Evolutionary conservation across 2,888 invertebrate species (phyloP).

Genomic region (Strigamia transsilvanica): DNA sequence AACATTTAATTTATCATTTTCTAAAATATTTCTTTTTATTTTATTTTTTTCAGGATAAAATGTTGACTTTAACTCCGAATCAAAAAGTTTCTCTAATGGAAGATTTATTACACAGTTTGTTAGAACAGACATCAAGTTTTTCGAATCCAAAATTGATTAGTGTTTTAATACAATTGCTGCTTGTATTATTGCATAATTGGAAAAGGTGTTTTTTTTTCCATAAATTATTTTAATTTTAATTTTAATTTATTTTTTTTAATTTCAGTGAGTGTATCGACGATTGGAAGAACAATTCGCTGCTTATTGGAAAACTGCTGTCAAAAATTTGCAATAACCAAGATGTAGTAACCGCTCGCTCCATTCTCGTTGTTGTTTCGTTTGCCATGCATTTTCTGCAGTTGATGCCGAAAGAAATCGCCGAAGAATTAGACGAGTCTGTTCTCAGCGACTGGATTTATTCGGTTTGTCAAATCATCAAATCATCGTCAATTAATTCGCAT

Average conservation of each 20-base stretch:
- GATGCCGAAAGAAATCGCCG: neutral
- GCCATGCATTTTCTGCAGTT: conserved; percentile 42
- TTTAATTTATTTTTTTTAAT: neutral
- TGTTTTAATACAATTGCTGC: neutral
- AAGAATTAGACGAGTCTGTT: conserved; percentile 21
- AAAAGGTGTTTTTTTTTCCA: conserved; percentile 18
- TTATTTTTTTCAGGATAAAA: neutral
- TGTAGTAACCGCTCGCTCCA: neutral
- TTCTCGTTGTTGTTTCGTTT: conserved; percentile 32
- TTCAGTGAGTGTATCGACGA: conserved; percentile 50
- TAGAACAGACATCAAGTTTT: conserved; percentile 25
- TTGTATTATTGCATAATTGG: conserved; percentile 38
- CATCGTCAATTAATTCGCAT: neutral
- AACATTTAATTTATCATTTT: neutral
- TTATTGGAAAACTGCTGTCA: conserved; percentile 2
- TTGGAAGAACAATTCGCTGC: neutral
- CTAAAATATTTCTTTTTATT: neutral
- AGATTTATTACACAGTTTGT: conserved; percentile 3
- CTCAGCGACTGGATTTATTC: neutral
- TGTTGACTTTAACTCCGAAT: neutral
- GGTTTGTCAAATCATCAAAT: conserved; percentile 10
- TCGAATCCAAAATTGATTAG: conserved; percentile 43
- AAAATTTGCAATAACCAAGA: conserved; percentile 39
- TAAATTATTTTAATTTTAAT: neutral
- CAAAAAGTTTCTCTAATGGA: conserved; percentile 24